phyloP scores from a whole-genome alignment of 2,888 invertebrate species.

The Tethea ocularis region DNA sequence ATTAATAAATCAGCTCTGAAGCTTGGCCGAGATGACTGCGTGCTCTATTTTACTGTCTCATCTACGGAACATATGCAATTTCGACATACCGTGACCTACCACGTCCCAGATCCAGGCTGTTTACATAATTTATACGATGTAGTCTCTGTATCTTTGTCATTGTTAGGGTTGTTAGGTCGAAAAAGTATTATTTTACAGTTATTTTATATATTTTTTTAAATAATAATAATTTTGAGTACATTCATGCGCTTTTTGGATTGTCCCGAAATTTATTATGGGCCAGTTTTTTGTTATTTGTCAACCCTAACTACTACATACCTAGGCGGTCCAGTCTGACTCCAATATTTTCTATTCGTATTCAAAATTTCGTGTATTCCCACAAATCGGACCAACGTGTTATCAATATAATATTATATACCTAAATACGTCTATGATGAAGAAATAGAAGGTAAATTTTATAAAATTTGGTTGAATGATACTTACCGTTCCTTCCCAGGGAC shows the following conservation, averaged over 20 bases:
- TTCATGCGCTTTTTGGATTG: too few relatives aligned
- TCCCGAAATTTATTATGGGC: too few relatives aligned
- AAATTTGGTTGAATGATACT: too few relatives aligned
- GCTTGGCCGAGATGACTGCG: not conserved
- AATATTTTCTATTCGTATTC: not conserved
- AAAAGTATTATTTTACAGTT: not conserved
- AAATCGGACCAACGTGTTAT: too few relatives aligned
- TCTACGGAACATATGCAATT: constrained; percentile 7
- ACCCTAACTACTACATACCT: not conserved
- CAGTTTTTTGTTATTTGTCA: too few relatives aligned
- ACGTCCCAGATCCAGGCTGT: constrained; percentile 5
- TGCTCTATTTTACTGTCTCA: constrained; percentile 8
- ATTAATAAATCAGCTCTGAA: not conserved
- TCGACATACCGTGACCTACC: constrained; percentile 3
- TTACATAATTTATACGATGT: not conserved
- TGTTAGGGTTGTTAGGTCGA: not conserved
- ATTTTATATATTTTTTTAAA: not conserved
- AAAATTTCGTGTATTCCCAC: not conserved
- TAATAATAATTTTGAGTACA: not conserved
- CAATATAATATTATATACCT: too few relatives aligned
- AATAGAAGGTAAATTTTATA: too few relatives aligned
- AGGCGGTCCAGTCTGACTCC: not conserved
- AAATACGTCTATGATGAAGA: too few relatives aligned
- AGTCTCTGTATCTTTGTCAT: not conserved
- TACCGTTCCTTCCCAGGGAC: too few relatives aligned